Conservation (phyloP, 2,113 vertebrate species). For the Lepus americanus region DNA sequence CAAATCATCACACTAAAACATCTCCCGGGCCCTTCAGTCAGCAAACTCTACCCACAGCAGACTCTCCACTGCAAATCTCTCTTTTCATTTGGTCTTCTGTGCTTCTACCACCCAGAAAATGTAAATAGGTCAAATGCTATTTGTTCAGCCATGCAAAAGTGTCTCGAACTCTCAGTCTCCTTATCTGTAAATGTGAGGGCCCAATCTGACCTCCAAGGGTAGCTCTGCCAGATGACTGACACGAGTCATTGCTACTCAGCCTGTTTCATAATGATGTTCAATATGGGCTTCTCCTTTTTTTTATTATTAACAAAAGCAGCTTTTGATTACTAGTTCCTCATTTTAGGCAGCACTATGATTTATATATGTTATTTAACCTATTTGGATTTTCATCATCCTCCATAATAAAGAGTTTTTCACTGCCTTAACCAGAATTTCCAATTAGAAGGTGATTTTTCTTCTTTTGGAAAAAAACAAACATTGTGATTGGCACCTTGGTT, state of each 20-base stretch:
- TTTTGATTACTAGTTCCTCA: neutral
- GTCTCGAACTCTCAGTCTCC: neutral
- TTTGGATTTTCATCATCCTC: neutral
- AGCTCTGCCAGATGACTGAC: neutral
- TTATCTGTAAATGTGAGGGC: neutral
- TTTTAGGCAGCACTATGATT: neutral
- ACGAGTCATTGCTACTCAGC: accelerated
- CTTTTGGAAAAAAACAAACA: neutral
- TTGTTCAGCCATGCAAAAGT: neutral
- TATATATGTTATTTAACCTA: conserved; percentile 8
- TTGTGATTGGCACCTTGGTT: neutral
- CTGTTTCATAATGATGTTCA: neutral
- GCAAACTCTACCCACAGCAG: neutral
- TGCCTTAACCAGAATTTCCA: conserved; percentile 41
- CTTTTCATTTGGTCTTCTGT: neutral
- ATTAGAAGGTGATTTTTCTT: neutral
- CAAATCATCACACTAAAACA: neutral
- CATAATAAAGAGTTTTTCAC: conserved; percentile 37
- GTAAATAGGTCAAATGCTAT: neutral
- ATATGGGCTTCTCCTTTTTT: neutral
- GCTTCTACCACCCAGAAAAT: neutral
- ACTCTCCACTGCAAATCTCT: neutral
- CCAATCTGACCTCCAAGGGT: neutral
- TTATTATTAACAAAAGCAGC: neutral
- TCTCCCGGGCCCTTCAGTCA: neutral